Evolutionary conservation across 1,140 invertebrate species (phyloP).

Genomic region (Tyrophagus putrescentiae): DNA sequence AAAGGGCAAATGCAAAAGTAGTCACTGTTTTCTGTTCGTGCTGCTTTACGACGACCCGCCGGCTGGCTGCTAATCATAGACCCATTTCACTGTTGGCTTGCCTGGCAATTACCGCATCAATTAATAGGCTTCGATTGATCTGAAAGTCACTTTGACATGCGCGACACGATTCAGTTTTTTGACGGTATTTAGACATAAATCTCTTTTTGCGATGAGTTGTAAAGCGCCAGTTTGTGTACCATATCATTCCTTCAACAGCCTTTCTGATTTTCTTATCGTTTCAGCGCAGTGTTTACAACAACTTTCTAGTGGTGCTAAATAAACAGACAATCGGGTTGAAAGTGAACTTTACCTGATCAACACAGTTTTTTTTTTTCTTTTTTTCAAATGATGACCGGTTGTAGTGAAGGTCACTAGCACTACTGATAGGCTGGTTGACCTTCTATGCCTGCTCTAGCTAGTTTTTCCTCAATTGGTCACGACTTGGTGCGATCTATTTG

Average conservation of each 20-base stretch:
- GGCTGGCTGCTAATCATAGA: not conserved
- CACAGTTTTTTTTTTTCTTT: not conserved
- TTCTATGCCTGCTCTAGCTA: too few species aligned
- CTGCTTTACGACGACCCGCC: not conserved
- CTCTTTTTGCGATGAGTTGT: not conserved
- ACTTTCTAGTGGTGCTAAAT: not conserved
- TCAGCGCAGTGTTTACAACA: too few species aligned
- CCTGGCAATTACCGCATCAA: not conserved
- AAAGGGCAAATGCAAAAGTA: too few species aligned
- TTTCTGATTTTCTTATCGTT: too few species aligned
- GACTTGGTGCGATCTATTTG: too few species aligned
- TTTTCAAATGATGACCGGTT: too few species aligned
- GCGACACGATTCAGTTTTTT: not conserved
- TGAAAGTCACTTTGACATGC: not conserved
- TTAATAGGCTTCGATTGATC: not conserved
- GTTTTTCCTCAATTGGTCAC: too few species aligned
- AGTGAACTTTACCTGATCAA: not conserved
- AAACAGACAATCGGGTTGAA: not conserved
- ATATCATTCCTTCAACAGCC: too few species aligned
- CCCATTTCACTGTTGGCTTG: not conserved
- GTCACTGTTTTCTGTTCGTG: too few species aligned
- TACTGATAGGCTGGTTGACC: too few species aligned
- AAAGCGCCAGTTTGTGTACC: not conserved
- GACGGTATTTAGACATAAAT: not conserved
- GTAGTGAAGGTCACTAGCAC: too few species aligned